These are phyloP conservation scores for Agrotis ipsilon DNA, from an alignment of 2,888 invertebrate species.

Conservation along the genomic window DNA sequence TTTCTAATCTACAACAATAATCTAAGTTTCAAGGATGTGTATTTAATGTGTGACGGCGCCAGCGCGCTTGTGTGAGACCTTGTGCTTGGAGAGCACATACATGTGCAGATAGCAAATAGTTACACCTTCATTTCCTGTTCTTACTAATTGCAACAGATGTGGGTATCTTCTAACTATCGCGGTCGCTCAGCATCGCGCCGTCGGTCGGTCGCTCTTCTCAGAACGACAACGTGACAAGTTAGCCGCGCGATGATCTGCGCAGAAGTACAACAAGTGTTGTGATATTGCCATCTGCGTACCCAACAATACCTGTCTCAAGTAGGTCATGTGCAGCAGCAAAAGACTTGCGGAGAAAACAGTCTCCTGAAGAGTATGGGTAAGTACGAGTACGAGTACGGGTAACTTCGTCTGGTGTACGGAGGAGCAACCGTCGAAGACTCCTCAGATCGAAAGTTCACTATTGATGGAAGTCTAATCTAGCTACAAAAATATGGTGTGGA, in stretches of 20 bases:
- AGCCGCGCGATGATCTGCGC: not conserved
- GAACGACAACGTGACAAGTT: constrained; percentile 31
- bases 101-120: constrained; percentile 10
- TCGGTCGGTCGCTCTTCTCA: constrained; percentile 11
- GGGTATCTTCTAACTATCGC: not conserved
- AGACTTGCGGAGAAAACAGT: too few species aligned
- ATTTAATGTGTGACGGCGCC: not conserved
- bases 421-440: too few species aligned
- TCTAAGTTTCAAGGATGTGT: not conserved
- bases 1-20: too few species aligned
- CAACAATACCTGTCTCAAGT: too few species aligned
- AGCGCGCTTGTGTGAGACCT: constrained; percentile 6
- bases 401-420: too few species aligned
- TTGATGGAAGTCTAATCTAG: too few species aligned
- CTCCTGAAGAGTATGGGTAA: too few species aligned
- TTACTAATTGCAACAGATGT: constrained; percentile 9
- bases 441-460: too few species aligned
- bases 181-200: not conserved
- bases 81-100: constrained; percentile 6
- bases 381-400: too few species aligned
- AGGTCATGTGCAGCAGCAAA: too few species aligned
- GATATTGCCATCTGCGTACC: too few species aligned
- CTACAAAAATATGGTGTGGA: too few species aligned
- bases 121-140: constrained; percentile 29
- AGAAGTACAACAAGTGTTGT: constrained; percentile 6